phyloP scores from a whole-genome alignment of 2,113 vertebrate species.

The Rhabdornis inornatus region DNA sequence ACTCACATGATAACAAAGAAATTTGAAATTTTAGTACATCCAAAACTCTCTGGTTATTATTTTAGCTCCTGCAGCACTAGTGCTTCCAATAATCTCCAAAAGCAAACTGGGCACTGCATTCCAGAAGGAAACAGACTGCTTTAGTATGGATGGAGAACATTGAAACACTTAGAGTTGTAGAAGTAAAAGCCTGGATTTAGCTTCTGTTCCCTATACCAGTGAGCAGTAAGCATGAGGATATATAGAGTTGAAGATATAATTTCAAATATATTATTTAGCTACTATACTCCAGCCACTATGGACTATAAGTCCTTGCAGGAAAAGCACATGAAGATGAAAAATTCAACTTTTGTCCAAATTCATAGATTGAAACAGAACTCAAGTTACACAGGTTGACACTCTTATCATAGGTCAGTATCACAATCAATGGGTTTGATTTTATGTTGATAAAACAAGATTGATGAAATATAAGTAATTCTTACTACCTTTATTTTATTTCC shows the following conservation, averaged over 20 bases:
- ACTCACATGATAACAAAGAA: neutral
- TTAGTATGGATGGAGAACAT: neutral
- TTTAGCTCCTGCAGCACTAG: neutral
- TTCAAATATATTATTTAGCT: neutral
- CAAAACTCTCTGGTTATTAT: neutral
- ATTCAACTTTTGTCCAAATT: neutral
- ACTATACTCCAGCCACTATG: neutral
- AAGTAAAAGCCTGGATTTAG: neutral
- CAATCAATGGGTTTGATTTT: neutral
- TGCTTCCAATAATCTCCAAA: neutral
- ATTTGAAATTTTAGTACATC: neutral
- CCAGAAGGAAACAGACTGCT: neutral
- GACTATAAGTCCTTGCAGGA: neutral
- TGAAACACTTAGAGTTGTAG: neutral
- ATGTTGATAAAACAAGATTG: neutral
- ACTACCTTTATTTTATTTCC: neutral
- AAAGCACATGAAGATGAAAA: neutral
- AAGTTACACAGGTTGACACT: neutral
- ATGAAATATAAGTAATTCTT: neutral
- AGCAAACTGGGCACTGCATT: neutral
- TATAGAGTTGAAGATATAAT: neutral
- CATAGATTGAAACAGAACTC: neutral
- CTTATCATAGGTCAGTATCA: neutral
- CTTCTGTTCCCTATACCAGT: neutral
- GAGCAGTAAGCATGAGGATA: neutral